These are phyloP conservation scores for Ambastaia sidthimunki DNA, from an alignment of 2,797 vertebrate genomes.

Conservation along the genomic window DNA sequence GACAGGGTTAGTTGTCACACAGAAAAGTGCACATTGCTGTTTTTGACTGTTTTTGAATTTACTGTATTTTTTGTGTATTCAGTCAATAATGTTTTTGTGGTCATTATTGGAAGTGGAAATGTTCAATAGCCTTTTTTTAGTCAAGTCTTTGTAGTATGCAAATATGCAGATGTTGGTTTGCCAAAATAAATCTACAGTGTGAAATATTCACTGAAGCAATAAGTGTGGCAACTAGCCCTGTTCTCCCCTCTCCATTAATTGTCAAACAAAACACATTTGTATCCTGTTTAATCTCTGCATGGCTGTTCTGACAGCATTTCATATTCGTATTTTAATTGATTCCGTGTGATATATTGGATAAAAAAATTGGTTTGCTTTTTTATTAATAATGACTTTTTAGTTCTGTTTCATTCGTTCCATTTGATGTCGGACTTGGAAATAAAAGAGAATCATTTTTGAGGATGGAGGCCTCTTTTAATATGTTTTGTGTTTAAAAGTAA, in stretches of 20 bases:
- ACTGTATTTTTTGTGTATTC: no score
- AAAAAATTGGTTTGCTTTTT: constrained; percentile 32
- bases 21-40: no score
- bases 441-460: not conserved
- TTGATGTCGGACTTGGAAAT: constrained; percentile 24
- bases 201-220: not conserved
- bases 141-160: no score
- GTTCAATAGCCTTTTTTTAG: no score
- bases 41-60: no score
- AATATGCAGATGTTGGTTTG: not conserved
- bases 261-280: not conserved
- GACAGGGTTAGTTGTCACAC: no score
- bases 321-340: not conserved
- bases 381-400: constrained; percentile 27
- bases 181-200: not conserved
- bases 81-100: no score
- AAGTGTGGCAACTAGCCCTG: not conserved
- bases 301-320: not conserved
- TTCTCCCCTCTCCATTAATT: not conserved
- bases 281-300: not conserved
- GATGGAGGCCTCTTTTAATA: not conserved
- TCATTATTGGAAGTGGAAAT: no score
- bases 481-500: not conserved
- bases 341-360: not conserved
- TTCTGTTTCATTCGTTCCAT: constrained; percentile 22